A percentile compares a stretch with the other conserved stretches of the same genome.
Conservation (phyloP, 1,140 invertebrate genomes). For the Panagrolaimus sp. region DNA sequence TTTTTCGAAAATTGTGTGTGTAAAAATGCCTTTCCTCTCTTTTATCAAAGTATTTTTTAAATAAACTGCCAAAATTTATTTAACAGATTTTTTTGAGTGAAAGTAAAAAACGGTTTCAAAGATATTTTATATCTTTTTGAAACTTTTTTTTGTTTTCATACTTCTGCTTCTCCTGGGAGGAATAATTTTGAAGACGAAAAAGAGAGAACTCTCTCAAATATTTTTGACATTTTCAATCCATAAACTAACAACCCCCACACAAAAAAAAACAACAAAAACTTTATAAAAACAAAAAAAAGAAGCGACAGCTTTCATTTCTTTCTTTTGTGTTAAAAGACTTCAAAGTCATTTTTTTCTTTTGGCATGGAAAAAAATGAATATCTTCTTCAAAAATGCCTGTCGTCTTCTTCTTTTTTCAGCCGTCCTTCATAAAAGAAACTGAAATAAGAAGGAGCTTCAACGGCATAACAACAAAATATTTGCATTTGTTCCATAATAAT, state of each 20-base stretch:
- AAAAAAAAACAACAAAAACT: not conserved
- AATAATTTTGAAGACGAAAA: too few relatives aligned
- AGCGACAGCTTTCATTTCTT: not conserved
- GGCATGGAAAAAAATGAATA: too few relatives aligned
- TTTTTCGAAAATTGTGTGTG: too few relatives aligned
- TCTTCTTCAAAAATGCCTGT: too few relatives aligned
- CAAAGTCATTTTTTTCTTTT: too few relatives aligned
- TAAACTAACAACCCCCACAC: not conserved
- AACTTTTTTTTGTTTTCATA: not conserved
- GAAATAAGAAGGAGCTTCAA: too few relatives aligned
- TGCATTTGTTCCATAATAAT: too few relatives aligned
- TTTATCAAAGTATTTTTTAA: too few relatives aligned
- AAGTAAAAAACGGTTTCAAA: not conserved
- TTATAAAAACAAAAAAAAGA: constrained; percentile 7
- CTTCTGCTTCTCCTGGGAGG: too few relatives aligned
- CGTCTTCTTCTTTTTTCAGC: not conserved
- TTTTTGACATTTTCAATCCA: not conserved
- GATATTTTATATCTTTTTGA: not conserved
- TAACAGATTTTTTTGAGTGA: not conserved
- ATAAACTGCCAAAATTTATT: too few relatives aligned
- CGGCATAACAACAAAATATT: not conserved
- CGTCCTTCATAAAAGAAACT: not conserved
- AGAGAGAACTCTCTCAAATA: too few relatives aligned
- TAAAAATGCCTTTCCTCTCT: too few relatives aligned
- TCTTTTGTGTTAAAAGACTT: not conserved